These are phyloP conservation scores for Myiozetetes cayanensis DNA, from an alignment of 2,113 vertebrate species.

Conservation along the genomic window DNA sequence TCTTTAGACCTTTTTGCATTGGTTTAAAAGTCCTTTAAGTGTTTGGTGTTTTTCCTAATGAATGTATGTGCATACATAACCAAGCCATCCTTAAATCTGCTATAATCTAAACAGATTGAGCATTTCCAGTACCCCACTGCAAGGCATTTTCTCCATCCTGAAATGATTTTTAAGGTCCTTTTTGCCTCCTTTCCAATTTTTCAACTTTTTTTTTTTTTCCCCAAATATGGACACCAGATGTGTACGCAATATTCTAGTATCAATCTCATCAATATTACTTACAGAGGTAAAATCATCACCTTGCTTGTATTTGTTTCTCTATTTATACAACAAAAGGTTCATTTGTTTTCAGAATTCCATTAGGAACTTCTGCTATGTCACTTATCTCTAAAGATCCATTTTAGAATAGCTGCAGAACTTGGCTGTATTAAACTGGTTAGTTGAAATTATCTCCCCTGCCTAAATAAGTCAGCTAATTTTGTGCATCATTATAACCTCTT, in stretches of 20 bases:
- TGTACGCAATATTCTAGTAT: background rate
- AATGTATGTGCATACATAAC: background rate
- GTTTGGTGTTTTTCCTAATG: background rate
- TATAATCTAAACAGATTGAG: constrained; percentile 43
- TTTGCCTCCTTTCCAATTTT: constrained; percentile 16
- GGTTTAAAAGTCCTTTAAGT: background rate
- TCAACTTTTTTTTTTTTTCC: background rate
- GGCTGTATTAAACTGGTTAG: background rate
- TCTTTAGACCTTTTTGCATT: background rate
- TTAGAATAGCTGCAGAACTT: background rate
- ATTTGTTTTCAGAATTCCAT: background rate
- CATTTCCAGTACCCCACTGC: constrained; percentile 9
- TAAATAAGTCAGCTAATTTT: background rate
- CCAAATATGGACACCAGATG: constrained; percentile 22
- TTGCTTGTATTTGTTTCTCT: background rate
- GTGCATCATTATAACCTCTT: background rate
- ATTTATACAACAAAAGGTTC: background rate
- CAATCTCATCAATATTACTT: constrained; percentile 13
- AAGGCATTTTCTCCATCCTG: constrained; percentile 38
- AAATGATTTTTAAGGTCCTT: constrained; percentile 30
- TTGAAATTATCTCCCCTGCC: background rate
- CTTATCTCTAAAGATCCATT: background rate
- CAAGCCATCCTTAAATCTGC: constrained; percentile 20
- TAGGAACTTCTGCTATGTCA: background rate
- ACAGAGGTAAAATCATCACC: background rate